Percentiles rank a stretch among this genome's conserved stretches.
Evolutionary conservation across 2,888 invertebrate species (phyloP).

Genomic region (Molorchus minor): DNA sequence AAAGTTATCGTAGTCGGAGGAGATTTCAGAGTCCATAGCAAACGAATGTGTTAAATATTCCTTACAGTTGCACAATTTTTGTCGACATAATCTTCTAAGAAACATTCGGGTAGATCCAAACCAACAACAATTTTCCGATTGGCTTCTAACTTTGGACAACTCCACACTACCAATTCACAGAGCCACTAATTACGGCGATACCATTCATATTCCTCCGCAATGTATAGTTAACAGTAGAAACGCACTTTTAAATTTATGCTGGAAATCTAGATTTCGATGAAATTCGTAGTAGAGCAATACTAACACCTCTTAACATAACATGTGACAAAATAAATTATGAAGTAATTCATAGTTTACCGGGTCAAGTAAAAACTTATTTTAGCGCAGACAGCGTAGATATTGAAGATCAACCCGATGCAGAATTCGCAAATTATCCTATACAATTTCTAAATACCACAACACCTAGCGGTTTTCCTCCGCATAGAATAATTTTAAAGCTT

Average conservation of each 20-base stretch:
- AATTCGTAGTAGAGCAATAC: background rate
- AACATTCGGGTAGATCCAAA: background rate
- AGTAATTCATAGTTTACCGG: background rate
- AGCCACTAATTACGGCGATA: background rate
- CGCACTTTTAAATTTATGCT: background rate
- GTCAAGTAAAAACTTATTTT: background rate
- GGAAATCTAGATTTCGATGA: background rate
- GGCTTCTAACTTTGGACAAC: background rate
- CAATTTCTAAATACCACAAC: background rate
- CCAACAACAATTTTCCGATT: background rate
- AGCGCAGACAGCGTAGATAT: too few species aligned
- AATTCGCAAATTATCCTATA: too few species aligned
- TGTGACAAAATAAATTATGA: background rate
- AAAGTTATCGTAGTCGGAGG: slow-evolving; percentile 23
- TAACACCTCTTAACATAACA: background rate
- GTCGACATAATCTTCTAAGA: background rate
- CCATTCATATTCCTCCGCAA: background rate
- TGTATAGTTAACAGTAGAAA: background rate
- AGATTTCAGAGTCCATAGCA: slow-evolving; percentile 28
- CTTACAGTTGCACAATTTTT: background rate
- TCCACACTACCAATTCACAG: background rate
- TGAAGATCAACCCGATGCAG: background rate
- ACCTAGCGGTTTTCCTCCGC: background rate
- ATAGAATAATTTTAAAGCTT: background rate
- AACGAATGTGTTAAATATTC: slow-evolving; percentile 21